Evolutionary conservation across 2,888 invertebrate species (phyloP).

Genomic region (Amphimallon solstitiale): DNA sequence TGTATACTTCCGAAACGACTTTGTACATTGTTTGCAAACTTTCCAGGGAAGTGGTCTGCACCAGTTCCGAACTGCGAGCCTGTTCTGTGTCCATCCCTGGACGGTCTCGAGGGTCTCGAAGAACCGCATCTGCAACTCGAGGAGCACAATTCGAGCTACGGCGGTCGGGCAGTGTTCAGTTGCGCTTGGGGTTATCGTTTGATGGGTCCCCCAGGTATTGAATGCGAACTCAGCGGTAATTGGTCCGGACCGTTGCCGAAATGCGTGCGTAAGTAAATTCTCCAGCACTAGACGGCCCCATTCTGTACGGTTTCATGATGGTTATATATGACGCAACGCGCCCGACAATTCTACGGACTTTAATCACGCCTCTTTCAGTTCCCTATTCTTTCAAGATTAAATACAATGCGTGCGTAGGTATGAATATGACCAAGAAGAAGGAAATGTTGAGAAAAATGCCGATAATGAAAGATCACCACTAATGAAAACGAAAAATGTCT

Average conservation of each 20-base stretch:
- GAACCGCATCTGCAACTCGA: slow-evolving; percentile 79
- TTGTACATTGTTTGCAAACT: slow-evolving; percentile 5
- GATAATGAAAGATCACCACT: background rate
- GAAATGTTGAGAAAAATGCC: background rate
- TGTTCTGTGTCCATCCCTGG: slow-evolving; percentile 80
- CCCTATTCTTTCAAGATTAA: slow-evolving; percentile 9
- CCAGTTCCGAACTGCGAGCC: slow-evolving; percentile 78
- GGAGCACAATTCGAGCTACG: slow-evolving; percentile 83
- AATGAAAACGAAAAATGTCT: slow-evolving; percentile 1
- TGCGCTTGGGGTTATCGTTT: slow-evolving; percentile 87
- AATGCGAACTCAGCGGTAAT: slow-evolving; percentile 80
- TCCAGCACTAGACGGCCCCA: slow-evolving; percentile 7
- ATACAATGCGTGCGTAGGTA: background rate
- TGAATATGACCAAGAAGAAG: background rate
- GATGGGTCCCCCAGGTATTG: slow-evolving; percentile 79
- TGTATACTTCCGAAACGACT: background rate
- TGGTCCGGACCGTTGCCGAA: slow-evolving; percentile 83
- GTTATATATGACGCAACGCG: slow-evolving; percentile 21
- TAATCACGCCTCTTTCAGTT: background rate
- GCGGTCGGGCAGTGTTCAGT: slow-evolving; percentile 82
- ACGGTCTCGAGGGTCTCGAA: slow-evolving; percentile 70
- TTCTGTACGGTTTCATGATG: slow-evolving; percentile 17
- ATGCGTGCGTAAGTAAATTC: slow-evolving; percentile 74
- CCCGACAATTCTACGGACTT: background rate
- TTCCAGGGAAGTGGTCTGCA: slow-evolving; percentile 80